Evolutionary conservation across 2,113 vertebrate species (phyloP).

Genomic region (Cygnus buccinator): DNA sequence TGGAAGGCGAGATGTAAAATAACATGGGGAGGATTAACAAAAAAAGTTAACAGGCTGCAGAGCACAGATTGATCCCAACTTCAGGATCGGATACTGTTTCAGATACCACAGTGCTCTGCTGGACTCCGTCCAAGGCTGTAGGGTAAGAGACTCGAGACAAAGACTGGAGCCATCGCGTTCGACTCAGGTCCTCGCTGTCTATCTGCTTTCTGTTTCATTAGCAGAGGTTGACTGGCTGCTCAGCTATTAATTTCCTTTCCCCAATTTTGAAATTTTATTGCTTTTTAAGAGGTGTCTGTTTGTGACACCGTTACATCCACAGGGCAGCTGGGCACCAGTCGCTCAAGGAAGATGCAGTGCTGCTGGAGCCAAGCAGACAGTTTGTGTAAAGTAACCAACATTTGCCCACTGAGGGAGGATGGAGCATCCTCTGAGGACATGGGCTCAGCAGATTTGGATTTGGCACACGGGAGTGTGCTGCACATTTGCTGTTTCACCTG

Average conservation of each 20-base stretch:
- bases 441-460: neutral
- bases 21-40: neutral
- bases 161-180: slow-evolving; percentile 3
- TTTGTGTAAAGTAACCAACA: neutral
- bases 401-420: neutral
- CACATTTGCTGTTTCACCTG: fast-evolving
- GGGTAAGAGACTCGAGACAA: neutral
- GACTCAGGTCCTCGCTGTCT: neutral
- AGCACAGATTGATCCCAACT: neutral
- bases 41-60: neutral
- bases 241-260: neutral
- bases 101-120: neutral
- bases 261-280: neutral
- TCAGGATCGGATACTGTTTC: neutral
- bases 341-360: fast-evolving
- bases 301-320: neutral
- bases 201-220: neutral
- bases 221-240: neutral
- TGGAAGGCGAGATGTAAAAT: neutral
- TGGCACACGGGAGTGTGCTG: neutral
- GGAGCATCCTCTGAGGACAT: fast-evolving
- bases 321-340: neutral
- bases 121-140: slow-evolving; percentile 24
- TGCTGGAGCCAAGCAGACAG: fast-evolving
- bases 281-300: neutral